These are phyloP conservation scores for Panthera leo DNA, from an alignment of 2,113 vertebrate species.

Conservation along the genomic window DNA sequence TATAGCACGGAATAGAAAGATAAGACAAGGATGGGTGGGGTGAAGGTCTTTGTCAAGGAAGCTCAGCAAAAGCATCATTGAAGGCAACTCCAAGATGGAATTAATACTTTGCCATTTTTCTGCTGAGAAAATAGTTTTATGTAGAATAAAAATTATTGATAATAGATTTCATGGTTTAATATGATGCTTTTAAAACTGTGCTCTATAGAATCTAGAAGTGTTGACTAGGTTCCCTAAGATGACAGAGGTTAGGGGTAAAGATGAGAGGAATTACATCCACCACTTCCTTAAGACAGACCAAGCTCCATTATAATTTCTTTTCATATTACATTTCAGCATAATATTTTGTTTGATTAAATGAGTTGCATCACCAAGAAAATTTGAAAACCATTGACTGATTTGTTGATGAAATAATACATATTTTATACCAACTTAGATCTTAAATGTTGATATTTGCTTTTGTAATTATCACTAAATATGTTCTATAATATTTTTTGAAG, in stretches of 20 bases:
- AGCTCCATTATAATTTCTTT: neutral
- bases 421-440: slow-evolving; percentile 20
- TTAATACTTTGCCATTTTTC: neutral
- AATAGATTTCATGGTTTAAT: neutral
- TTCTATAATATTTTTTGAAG: slow-evolving; percentile 15
- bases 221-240: neutral
- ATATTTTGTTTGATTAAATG: slow-evolving; percentile 18
- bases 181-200: neutral
- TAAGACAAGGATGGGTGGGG: neutral
- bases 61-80: neutral
- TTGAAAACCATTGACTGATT: neutral
- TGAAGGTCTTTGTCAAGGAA: neutral
- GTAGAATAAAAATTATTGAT: neutral
- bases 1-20: neutral
- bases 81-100: neutral
- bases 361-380: neutral
- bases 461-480: neutral
- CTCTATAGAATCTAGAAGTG: neutral
- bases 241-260: neutral
- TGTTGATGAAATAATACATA: slow-evolving; percentile 22
- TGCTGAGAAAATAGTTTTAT: neutral
- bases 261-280: neutral
- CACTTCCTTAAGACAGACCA: neutral
- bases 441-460: neutral
- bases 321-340: neutral